Percentiles rank a stretch among this genome's conserved stretches.
These are phyloP conservation scores for Cephus nigrinus DNA, from an alignment of 2,888 invertebrate genomes.

Conservation along the genomic window DNA sequence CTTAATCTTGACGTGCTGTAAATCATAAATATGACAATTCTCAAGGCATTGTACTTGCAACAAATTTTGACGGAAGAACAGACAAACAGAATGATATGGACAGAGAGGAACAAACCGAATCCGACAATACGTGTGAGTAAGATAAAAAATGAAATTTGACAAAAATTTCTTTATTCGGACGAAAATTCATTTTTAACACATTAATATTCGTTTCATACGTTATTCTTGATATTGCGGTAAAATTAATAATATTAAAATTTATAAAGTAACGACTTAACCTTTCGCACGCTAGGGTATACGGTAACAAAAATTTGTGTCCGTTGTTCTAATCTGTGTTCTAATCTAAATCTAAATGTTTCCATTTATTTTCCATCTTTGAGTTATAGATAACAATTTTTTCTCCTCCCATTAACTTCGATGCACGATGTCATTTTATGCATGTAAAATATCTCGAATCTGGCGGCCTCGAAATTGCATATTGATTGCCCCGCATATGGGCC, in stretches of 20 bases:
- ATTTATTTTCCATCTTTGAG: background rate
- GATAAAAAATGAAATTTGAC: background rate
- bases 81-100: constrained; percentile 29
- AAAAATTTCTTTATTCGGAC: constrained; percentile 4
- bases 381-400: constrained; percentile 5
- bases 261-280: background rate
- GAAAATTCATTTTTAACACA: background rate
- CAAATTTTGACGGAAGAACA: constrained; percentile 31
- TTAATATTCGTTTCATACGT: background rate
- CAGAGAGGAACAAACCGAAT: constrained; percentile 27
- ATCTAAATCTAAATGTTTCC: background rate
- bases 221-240: no score
- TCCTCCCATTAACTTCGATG: constrained; percentile 1
- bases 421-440: background rate
- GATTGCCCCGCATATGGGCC: background rate
- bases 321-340: no score
- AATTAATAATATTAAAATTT: background rate
- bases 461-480: constrained; percentile 1
- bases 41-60: constrained; percentile 25
- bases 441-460: background rate
- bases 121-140: constrained; percentile 28
- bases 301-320: background rate
- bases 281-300: background rate
- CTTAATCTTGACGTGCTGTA: background rate
- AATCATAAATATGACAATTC: background rate